phyloP scores from a whole-genome alignment of 2,797 vertebrate genomes.

The Amblyraja radiata region DNA sequence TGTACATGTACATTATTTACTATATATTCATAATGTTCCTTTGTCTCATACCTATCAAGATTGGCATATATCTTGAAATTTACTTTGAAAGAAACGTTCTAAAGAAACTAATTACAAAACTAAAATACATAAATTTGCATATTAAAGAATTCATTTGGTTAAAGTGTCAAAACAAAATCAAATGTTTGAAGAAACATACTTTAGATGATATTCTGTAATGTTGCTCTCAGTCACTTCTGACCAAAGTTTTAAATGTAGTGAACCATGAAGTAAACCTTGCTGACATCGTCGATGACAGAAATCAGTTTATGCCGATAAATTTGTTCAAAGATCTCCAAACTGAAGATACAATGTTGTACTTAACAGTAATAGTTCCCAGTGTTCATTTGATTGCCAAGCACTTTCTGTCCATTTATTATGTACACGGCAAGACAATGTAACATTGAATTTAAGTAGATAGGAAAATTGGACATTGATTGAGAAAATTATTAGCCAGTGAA shows the following conservation, averaged over 20 bases:
- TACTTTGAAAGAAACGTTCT: not conserved
- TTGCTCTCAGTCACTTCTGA: not conserved
- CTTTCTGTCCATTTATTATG: not conserved
- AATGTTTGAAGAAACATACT: not conserved
- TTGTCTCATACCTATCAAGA: not conserved
- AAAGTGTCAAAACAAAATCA: not conserved
- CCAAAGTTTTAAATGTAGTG: not conserved
- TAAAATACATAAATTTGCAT: not conserved
- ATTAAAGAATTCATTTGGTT: not conserved
- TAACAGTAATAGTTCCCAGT: not conserved
- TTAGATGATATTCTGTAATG: not conserved
- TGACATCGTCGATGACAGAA: not conserved
- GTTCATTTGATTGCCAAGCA: not conserved
- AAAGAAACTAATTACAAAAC: not conserved
- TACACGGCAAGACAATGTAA: not conserved
- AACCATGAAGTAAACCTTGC: not conserved
- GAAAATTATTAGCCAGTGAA: not conserved
- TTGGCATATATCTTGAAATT: not conserved
- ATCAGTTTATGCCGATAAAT: not conserved
- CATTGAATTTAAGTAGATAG: not conserved
- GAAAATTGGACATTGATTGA: not conserved
- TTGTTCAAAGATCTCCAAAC: not conserved
- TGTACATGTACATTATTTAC: not conserved
- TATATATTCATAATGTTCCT: constrained; percentile 7
- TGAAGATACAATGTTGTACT: not conserved